These are phyloP conservation scores for Neodon shergylaensis DNA, from an alignment of 2,113 vertebrate genomes.

Conservation along the genomic window DNA sequence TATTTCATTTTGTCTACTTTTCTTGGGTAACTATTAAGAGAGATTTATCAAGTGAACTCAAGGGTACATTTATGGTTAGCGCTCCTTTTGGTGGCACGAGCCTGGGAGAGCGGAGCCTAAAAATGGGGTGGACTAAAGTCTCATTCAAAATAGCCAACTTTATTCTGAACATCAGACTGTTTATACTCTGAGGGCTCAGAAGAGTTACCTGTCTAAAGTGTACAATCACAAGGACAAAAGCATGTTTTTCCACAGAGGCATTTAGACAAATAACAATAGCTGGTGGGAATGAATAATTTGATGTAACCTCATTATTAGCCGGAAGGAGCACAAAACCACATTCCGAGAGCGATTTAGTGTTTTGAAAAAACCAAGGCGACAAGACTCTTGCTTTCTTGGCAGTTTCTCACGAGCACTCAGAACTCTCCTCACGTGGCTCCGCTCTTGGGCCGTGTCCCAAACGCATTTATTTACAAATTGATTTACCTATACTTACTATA, in stretches of 20 bases:
- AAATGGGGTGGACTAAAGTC: background rate
- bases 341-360: background rate
- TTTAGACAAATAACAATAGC: background rate
- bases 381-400: background rate
- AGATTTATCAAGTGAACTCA: background rate
- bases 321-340: background rate
- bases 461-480: background rate
- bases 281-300: background rate
- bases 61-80: background rate
- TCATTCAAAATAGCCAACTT: background rate
- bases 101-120: background rate
- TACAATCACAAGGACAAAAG: background rate
- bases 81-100: background rate
- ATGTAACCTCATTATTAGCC: background rate
- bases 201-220: background rate
- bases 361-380: background rate
- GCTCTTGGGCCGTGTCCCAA: background rate
- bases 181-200: background rate
- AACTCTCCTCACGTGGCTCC: background rate
- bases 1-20: background rate
- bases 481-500: background rate
- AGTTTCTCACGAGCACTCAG: background rate
- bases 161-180: background rate
- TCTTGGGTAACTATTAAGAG: background rate
- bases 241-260: background rate